Evolutionary conservation across 2,888 invertebrate genomes (phyloP).

Genomic region (Opisthograptis luteolata): DNA sequence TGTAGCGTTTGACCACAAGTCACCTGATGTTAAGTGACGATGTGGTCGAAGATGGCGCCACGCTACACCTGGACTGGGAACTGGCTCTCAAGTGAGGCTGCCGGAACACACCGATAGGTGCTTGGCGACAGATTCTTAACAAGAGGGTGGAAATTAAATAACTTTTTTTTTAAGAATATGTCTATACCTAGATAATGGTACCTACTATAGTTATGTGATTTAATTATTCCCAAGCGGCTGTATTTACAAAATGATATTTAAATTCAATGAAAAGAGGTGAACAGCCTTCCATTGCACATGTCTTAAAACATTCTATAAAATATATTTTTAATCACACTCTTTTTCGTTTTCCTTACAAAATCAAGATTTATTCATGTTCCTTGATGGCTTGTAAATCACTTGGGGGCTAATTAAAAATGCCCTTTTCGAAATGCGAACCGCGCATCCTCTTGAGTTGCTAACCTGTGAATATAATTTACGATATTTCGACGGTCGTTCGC

Average conservation of each 20-base stretch:
- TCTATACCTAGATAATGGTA: too few relatives aligned
- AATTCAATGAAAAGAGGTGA: slow-evolving; percentile 21
- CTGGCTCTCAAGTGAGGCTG: too few relatives aligned
- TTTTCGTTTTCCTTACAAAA: slow-evolving; percentile 46
- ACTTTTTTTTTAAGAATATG: too few relatives aligned
- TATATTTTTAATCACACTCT: slow-evolving; percentile 34
- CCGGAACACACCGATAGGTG: too few relatives aligned
- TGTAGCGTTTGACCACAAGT: too few relatives aligned
- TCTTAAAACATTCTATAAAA: slow-evolving; percentile 24
- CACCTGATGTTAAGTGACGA: too few relatives aligned
- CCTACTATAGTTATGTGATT: too few relatives aligned
- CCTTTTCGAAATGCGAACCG: slow-evolving; percentile 55
- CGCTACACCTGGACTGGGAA: too few relatives aligned
- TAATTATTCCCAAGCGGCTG: not conserved
- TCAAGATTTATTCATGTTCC: slow-evolving; percentile 60
- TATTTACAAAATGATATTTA: not conserved
- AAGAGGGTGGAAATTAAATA: too few relatives aligned
- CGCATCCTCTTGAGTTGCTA: slow-evolving; percentile 57
- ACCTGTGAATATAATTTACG: slow-evolving; percentile 78
- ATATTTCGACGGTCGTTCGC: slow-evolving; percentile 66
- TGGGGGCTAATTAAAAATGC: slow-evolving; percentile 73
- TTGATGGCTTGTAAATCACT: slow-evolving; percentile 77
- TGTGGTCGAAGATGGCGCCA: too few relatives aligned
- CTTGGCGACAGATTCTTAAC: too few relatives aligned
- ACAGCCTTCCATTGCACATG: slow-evolving; percentile 20